phyloP scores from a whole-genome alignment of 2,797 vertebrate species.

The Hirundo rustica region DNA sequence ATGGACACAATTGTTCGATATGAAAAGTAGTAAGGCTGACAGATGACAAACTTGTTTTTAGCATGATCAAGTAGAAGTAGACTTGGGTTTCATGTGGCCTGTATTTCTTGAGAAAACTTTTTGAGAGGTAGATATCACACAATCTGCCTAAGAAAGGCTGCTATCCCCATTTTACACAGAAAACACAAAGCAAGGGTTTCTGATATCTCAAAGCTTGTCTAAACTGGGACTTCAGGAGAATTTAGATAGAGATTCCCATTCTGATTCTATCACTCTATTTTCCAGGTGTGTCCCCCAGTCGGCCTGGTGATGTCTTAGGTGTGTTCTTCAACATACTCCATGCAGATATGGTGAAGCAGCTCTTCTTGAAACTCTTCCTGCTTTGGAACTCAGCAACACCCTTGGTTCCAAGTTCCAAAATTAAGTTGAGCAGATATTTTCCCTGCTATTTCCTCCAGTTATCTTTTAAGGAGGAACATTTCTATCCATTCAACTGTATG shows the following conservation, averaged over 20 bases:
- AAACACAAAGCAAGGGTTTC: background rate
- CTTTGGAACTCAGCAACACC: background rate
- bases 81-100: background rate
- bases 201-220: background rate
- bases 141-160: background rate
- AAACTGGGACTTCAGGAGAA: background rate
- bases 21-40: background rate
- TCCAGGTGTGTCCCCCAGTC: background rate
- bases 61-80: background rate
- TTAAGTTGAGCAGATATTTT: background rate
- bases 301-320: background rate
- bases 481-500: background rate
- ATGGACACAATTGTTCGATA: background rate
- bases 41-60: background rate
- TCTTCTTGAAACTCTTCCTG: background rate
- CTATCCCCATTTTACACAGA: background rate
- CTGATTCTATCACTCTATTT: background rate
- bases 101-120: background rate
- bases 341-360: background rate
- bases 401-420: background rate
- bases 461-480: background rate
- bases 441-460: background rate
- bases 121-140: background rate
- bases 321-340: background rate
- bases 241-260: background rate